These are phyloP conservation scores for Maniola hyperantus DNA, from an alignment of 2,888 invertebrate species.

Conservation along the genomic window DNA sequence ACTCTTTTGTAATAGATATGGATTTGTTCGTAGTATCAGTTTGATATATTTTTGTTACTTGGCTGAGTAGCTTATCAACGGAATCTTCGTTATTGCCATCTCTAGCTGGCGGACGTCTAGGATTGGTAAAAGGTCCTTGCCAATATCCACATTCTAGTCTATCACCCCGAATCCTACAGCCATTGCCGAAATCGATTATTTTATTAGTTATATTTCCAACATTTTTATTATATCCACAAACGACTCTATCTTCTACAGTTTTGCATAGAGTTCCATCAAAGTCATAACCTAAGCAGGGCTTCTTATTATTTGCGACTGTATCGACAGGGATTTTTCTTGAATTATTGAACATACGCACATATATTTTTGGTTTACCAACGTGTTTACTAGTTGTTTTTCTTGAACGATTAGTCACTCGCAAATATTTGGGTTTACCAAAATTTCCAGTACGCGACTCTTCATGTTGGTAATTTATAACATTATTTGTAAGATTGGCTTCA, in stretches of 20 bases:
- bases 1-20: not conserved
- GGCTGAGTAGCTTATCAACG: not conserved
- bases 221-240: constrained; percentile 71
- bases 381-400: not conserved
- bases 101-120: constrained; percentile 42
- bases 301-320: constrained; percentile 10
- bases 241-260: constrained; percentile 52
- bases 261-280: constrained; percentile 58
- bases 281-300: constrained; percentile 52
- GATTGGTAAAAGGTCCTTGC: constrained; percentile 40
- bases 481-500: constrained; percentile 44
- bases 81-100: constrained; percentile 9
- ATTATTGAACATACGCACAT: constrained; percentile 1
- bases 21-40: constrained; percentile 2
- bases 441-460: not conserved
- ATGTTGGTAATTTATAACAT: constrained; percentile 16
- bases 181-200: constrained; percentile 52
- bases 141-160: constrained; percentile 70
- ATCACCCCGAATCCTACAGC: constrained; percentile 56
- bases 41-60: not conserved
- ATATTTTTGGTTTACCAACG: not conserved
- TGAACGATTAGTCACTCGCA: not conserved
- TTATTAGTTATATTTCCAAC: constrained; percentile 44
- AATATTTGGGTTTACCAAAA: not conserved
- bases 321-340: not conserved